Evolutionary conservation across 1,140 invertebrate genomes (phyloP).

Genomic region (Lasaia peninsularis): DNA sequence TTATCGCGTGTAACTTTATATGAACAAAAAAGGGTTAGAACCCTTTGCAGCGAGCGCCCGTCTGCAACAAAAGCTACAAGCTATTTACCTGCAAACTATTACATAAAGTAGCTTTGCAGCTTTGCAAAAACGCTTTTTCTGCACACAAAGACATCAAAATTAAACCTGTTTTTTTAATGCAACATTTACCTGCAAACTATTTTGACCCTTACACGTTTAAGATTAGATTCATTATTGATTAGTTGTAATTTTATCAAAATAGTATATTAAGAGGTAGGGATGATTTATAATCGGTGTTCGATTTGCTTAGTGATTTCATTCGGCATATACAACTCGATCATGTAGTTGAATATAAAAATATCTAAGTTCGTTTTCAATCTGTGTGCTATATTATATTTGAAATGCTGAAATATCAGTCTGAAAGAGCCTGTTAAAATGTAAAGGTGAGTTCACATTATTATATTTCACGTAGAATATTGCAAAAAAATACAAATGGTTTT

Average conservation of each 20-base stretch:
- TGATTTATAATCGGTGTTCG: constrained; percentile 33
- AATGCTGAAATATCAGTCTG: too few species aligned
- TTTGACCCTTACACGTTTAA: background rate
- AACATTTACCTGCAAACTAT: constrained; percentile 13
- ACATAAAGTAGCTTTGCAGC: constrained; percentile 23
- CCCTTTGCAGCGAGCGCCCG: constrained; percentile 51
- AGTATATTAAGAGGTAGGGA: constrained; percentile 21
- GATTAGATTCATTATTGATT: background rate
- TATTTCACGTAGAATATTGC: too few species aligned
- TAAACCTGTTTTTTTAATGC: constrained; percentile 27
- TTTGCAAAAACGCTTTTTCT: constrained; percentile 34
- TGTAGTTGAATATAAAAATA: constrained; percentile 18
- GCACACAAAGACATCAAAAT: constrained; percentile 24
- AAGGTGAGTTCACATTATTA: too few species aligned
- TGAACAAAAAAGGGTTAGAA: constrained; percentile 41
- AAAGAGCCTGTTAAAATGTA: too few species aligned
- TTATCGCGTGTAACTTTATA: background rate
- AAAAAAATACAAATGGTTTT: too few species aligned
- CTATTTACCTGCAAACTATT: constrained; percentile 34
- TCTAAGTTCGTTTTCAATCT: too few species aligned
- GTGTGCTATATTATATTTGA: too few species aligned
- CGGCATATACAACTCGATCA: constrained; percentile 22
- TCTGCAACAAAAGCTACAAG: constrained; percentile 44
- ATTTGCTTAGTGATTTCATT: constrained; percentile 24
- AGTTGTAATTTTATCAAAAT: background rate